phyloP scores from a whole-genome alignment of 2,113 vertebrate genomes.

The Pandion haliaetus region DNA sequence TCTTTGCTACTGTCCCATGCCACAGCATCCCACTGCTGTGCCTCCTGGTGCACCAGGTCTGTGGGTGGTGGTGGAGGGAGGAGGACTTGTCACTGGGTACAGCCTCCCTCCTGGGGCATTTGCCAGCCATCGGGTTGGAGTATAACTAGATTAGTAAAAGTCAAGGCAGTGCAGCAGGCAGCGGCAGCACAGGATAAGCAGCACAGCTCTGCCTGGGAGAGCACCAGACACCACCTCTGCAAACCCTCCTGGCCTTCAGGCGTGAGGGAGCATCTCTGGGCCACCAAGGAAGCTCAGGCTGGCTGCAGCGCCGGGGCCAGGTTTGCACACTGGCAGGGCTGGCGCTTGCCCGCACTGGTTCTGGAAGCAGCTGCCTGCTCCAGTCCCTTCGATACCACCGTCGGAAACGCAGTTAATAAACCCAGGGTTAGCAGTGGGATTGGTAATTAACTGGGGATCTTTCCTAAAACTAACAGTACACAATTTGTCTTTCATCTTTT shows the following conservation, averaged over 20 bases:
- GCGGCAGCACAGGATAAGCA: not conserved
- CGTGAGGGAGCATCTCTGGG: not conserved
- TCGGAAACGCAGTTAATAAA: not conserved
- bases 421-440: not conserved
- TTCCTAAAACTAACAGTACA: not conserved
- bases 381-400: not conserved
- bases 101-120: not conserved
- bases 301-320: not conserved
- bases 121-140: too few relatives aligned
- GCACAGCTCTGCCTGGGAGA: not conserved
- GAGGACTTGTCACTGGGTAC: not conserved
- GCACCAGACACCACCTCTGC: not conserved
- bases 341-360: not conserved
- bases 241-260: fast-evolving
- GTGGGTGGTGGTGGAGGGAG: not conserved
- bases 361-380: not conserved
- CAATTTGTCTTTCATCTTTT: conserved; percentile 46
- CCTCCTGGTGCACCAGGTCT: not conserved
- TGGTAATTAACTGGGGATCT: not conserved
- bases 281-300: not conserved
- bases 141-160: not conserved
- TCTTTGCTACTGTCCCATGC: not conserved
- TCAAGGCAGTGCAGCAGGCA: not conserved
- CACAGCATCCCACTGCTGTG: fast-evolving
- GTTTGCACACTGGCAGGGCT: not conserved